Conservation (phyloP, 2,797 vertebrate genomes). For the Calcarius lapponicus region DNA sequence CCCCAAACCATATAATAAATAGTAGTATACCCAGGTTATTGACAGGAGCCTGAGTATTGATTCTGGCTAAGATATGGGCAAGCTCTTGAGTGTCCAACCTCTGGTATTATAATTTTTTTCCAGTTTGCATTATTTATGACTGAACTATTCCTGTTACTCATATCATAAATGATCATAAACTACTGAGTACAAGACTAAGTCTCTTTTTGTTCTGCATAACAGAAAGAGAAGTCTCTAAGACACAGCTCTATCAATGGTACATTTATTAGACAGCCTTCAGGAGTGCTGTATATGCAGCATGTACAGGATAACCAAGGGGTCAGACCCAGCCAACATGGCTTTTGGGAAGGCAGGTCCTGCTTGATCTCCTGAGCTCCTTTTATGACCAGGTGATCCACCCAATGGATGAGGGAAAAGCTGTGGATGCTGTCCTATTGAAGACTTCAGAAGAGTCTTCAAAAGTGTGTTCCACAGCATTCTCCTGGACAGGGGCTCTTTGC, state of each 20-base stretch:
- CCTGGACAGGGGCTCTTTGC: background rate
- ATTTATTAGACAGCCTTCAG: background rate
- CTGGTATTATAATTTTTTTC: background rate
- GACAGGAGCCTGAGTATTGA: background rate
- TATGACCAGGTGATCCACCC: background rate
- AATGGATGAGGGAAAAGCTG: background rate
- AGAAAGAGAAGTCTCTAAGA: background rate
- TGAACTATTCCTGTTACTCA: background rate
- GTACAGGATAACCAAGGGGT: background rate
- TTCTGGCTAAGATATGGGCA: background rate
- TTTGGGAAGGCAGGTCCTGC: background rate
- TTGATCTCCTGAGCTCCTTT: background rate
- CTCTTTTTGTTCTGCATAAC: background rate
- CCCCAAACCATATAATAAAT: background rate
- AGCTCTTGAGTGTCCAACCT: background rate
- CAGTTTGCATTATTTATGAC: background rate
- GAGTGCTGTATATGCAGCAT: background rate
- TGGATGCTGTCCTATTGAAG: background rate
- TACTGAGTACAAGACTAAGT: background rate
- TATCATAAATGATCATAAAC: background rate
- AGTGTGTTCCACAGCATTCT: background rate
- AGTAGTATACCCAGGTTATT: background rate
- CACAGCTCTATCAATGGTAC: background rate
- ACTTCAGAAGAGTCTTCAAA: background rate
- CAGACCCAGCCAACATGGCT: background rate